Conservation (phyloP, 2,888 invertebrate species). For the Dynastes maya region DNA sequence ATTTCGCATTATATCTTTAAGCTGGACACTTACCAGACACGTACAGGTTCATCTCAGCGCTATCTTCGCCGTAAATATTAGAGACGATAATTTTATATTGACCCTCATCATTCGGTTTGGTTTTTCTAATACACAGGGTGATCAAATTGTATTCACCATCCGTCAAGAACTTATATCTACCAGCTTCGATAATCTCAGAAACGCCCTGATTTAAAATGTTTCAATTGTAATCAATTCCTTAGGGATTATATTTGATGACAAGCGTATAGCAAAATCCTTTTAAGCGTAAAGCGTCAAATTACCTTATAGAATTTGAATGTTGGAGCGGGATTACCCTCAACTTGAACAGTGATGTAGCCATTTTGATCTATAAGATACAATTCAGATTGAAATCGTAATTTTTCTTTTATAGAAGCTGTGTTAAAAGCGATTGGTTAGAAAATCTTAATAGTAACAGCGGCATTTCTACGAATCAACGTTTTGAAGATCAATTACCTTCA, state of each 20-base stretch:
- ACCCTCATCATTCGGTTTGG: constrained; percentile 97
- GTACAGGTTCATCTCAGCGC: constrained; percentile 95
- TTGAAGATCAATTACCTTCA: constrained; percentile 82
- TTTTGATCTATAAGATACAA: constrained; percentile 81
- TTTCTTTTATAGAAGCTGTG: neutral
- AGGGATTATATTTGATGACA: neutral
- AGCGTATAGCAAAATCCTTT: neutral
- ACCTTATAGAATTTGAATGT: constrained; percentile 95
- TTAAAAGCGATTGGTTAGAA: constrained; percentile 2
- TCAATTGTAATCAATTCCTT: neutral
- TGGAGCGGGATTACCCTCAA: constrained; percentile 95
- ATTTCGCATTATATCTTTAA: constrained; percentile 2
- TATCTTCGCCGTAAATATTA: constrained; percentile 96
- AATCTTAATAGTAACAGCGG: neutral
- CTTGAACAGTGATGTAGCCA: constrained; percentile 92
- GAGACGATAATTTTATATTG: constrained; percentile 94
- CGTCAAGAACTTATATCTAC: constrained; percentile 94
- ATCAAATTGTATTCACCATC: constrained; percentile 95
- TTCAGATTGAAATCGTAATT: neutral
- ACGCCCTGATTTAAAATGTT: constrained; percentile 75
- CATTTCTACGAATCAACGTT: neutral
- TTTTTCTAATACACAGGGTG: constrained; percentile 95
- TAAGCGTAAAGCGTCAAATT: constrained; percentile 41
- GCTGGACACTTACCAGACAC: constrained; percentile 84
- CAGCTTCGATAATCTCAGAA: constrained; percentile 94